Base-by-base conservation (phyloP, 2,113 vertebrate genomes). In the Tragulus kanchil region DNA sequence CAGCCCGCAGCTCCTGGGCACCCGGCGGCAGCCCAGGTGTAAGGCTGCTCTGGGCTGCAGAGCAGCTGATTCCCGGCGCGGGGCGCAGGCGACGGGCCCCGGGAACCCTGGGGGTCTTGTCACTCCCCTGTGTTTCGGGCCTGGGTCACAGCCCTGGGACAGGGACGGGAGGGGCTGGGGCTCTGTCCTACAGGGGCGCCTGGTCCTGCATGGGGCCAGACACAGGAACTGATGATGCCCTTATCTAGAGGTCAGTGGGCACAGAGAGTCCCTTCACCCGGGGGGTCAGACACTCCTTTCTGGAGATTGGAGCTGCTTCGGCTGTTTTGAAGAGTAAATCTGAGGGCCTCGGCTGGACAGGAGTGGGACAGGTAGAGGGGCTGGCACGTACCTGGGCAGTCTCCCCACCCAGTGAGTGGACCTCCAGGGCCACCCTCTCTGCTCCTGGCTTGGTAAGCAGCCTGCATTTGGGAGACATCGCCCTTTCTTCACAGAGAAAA, bases 41-140 rank as follows among this genome's bases (percentile, higher is more conserved):
- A 93, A 96, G 95, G 93, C 96, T 82, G 73, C 77, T n/a, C 73
- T 52, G 96, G 92, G 90, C 95, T 96, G 97, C 16, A 25, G 50
- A 89, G 92, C 84, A 96, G 97, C 96, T 92, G 97, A 96, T 92
- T 95, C 96, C 90, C 8, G 85, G 93, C 3, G n/a, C 64, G 13
- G 61, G 79, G 81, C 65, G 8, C 12, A 9, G 75, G 59, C 71
- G 90, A 67, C 4, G 5, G 26, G 36, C 36, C 36, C 23, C 0
- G 23, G 83, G 92, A 73, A 12, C 45, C 75, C 52, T 0, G 5
- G n/a, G 71, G 56, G 73, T 93, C 94, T 65, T 64, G 87, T 92
- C 67, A 89, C 86, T 54, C 56, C 0, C 0, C 77, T 28, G 26
- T 26, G 1, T 65, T 42, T 67, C 62, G 26, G 56, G 54, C 83